Conservation (phyloP, 2,888 invertebrate species). For the Synergus japonicus region DNA sequence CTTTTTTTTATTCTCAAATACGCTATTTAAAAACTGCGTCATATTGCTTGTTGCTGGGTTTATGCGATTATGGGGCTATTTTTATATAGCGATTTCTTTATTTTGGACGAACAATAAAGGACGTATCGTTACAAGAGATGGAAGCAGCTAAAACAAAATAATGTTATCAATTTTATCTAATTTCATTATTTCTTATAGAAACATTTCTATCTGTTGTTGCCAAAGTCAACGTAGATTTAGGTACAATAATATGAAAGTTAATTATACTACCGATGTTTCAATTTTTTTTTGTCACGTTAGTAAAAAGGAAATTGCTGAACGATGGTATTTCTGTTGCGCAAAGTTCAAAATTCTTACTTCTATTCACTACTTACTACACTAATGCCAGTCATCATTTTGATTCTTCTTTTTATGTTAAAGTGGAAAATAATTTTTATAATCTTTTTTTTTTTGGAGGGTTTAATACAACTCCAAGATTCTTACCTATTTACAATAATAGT, state of each 20-base stretch:
- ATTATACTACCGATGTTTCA: background rate
- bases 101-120: slow-evolving; percentile 9
- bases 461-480: too few species aligned
- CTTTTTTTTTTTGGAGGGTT: too few species aligned
- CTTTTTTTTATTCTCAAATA: background rate
- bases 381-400: background rate
- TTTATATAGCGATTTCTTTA: background rate
- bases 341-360: background rate
- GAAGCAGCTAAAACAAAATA: slow-evolving; percentile 8
- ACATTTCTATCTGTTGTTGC: background rate
- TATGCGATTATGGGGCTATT: background rate
- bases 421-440: too few species aligned
- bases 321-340: background rate
- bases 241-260: background rate
- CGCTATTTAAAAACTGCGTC: background rate
- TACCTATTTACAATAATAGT: too few species aligned
- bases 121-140: background rate
- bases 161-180: background rate
- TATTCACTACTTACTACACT: background rate
- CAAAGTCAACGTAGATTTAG: background rate
- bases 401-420: background rate
- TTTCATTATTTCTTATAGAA: background rate
- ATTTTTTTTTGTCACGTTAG: background rate
- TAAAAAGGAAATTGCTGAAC: background rate
- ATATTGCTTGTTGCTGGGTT: background rate